Percentiles rank a stretch among this genome's conserved stretches.
phyloP scores from a whole-genome alignment of 2,888 invertebrate species.

The Meandrusa payeni region DNA sequence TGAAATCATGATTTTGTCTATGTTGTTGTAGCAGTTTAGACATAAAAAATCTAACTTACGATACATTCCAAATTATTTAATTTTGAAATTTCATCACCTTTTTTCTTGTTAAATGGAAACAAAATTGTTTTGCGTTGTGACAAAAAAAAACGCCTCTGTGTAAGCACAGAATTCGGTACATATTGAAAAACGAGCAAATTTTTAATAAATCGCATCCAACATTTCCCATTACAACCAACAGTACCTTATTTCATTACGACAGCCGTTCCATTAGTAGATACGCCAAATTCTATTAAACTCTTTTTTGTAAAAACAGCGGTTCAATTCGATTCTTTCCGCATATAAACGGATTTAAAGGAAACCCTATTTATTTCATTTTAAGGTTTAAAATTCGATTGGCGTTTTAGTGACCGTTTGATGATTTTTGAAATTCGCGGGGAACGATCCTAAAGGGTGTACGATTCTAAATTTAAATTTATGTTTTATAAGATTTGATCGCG shows the following conservation, averaged over 20 bases:
- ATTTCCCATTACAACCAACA: slow-evolving; percentile 59
- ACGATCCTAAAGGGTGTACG: slow-evolving; percentile 54
- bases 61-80: too few species aligned
- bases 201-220: slow-evolving; percentile 63
- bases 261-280: slow-evolving; percentile 75
- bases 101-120: too few species aligned
- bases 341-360: slow-evolving; percentile 12
- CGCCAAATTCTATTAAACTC: slow-evolving; percentile 72
- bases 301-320: slow-evolving; percentile 55
- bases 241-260: slow-evolving; percentile 73
- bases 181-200: slow-evolving; percentile 63
- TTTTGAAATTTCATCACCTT: too few species aligned
- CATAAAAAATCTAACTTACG: too few species aligned
- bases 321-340: slow-evolving; percentile 28
- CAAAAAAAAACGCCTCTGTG: too few species aligned
- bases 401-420: slow-evolving; percentile 31
- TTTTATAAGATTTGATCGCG: slow-evolving; percentile 77
- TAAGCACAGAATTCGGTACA: slow-evolving; percentile 36
- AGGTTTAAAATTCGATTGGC: slow-evolving; percentile 23
- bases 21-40: too few species aligned
- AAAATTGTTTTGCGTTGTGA: too few species aligned
- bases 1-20: too few species aligned
- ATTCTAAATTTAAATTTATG: slow-evolving; percentile 80
- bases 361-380: slow-evolving; percentile 20
- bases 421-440: slow-evolving; percentile 29